phyloP scores from a whole-genome alignment of 2,888 invertebrate genomes.

The Athalia circularis region DNA sequence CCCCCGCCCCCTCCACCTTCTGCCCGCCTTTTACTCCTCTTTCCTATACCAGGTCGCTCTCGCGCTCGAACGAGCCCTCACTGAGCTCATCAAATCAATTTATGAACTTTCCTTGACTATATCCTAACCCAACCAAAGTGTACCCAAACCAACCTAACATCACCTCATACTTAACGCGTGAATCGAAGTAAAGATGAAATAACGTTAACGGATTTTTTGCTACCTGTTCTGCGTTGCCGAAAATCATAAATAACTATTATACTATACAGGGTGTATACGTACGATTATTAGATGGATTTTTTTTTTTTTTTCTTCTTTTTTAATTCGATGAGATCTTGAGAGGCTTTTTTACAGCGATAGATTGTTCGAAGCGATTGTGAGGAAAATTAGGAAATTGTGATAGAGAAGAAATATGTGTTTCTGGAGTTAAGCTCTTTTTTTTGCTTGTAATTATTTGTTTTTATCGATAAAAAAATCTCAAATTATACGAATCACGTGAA shows the following conservation, averaged over 20 bases:
- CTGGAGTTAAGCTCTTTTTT: not conserved
- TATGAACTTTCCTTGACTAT: constrained; percentile 21
- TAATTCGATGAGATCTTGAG: not conserved
- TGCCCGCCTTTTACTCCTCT: constrained; percentile 42
- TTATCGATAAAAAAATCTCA: too few relatives aligned
- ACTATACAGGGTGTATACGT: too few relatives aligned
- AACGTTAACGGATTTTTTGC: too few relatives aligned
- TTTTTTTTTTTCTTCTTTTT: constrained; percentile 1
- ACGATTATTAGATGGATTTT: not conserved
- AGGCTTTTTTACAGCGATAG: too few relatives aligned
- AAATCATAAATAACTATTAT: too few relatives aligned
- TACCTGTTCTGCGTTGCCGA: too few relatives aligned
- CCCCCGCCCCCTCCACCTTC: constrained; percentile 45
- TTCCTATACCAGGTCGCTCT: constrained; percentile 25
- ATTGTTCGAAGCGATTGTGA: too few relatives aligned
- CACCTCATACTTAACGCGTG: not conserved
- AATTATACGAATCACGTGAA: too few relatives aligned
- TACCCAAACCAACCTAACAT: not conserved
- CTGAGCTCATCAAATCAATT: constrained; percentile 40
- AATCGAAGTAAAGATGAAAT: not conserved
- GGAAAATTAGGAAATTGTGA: too few relatives aligned
- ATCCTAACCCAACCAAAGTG: not conserved
- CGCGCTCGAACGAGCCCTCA: constrained; percentile 24
- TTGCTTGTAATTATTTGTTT: not conserved
- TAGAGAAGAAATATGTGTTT: too few relatives aligned